A percentile compares a stretch with the other conserved stretches of the same genome.
Conservation (phyloP, 1,140 invertebrate species). For the Choristoneura fumiferana region DNA sequence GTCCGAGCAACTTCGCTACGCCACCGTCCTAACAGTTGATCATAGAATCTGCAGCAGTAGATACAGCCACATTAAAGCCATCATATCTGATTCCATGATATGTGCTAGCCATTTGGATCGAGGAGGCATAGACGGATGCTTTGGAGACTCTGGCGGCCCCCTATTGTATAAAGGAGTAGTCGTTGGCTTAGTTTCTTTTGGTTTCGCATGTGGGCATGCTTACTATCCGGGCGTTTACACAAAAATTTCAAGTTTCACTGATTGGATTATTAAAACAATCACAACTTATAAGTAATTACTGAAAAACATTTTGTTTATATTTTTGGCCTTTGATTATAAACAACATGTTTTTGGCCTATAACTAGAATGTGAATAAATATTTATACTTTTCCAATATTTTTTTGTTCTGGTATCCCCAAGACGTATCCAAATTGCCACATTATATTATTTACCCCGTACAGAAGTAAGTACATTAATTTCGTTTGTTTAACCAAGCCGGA, state of each 20-base stretch:
- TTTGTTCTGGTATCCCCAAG: too few species aligned
- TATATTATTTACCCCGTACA: too few species aligned
- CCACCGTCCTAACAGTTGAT: conserved; percentile 45
- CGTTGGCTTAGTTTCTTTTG: conserved; percentile 80
- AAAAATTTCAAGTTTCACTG: conserved; percentile 72
- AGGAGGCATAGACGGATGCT: conserved; percentile 71
- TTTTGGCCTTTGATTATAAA: too few species aligned
- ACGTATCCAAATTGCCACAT: too few species aligned
- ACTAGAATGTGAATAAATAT: too few species aligned
- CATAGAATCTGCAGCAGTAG: conserved; percentile 45
- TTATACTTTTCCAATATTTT: too few species aligned
- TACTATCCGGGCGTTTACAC: conserved; percentile 83
- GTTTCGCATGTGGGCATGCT: conserved; percentile 78
- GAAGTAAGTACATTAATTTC: too few species aligned
- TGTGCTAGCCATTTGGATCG: conserved; percentile 81
- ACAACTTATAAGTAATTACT: conserved; percentile 44
- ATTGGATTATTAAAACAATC: conserved; percentile 71
- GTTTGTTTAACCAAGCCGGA: too few species aligned
- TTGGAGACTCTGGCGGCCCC: conserved; percentile 81
- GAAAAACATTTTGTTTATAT: too few species aligned
- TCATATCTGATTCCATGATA: conserved; percentile 82
- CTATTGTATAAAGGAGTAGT: conserved; percentile 70
- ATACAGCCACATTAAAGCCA: conserved; percentile 54
- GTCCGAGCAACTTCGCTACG: conserved; percentile 55
- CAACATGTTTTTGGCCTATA: too few species aligned